Evolutionary conservation across 2,797 vertebrate species (phyloP).

Genomic region (Semaprochilodus insignis): DNA sequence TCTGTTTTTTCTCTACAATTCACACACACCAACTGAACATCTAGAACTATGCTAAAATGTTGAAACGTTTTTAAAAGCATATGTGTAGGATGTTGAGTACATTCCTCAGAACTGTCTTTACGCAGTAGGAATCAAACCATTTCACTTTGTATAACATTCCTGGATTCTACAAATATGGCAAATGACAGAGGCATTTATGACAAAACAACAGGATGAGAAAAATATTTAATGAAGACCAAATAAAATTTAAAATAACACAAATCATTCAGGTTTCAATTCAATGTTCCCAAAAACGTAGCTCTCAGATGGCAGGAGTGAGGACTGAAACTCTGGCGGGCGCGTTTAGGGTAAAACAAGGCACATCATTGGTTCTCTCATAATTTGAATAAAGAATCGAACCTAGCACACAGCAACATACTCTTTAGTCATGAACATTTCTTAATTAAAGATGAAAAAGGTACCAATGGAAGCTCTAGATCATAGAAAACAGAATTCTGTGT

Average conservation of each 20-base stretch:
- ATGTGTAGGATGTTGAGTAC: too few relatives aligned
- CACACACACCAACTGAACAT: too few relatives aligned
- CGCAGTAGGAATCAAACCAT: too few relatives aligned
- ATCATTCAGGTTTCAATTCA: neutral
- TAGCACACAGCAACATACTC: neutral
- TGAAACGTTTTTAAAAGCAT: too few relatives aligned
- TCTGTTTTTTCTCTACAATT: too few relatives aligned
- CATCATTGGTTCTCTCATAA: neutral
- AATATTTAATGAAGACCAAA: slow-evolving; percentile 2
- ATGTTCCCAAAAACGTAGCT: neutral
- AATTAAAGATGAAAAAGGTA: neutral
- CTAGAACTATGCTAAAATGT: too few relatives aligned
- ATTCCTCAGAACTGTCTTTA: too few relatives aligned
- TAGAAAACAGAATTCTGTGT: too few relatives aligned
- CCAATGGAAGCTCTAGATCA: neutral
- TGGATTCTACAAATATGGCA: too few relatives aligned
- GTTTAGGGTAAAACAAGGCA: slow-evolving; percentile 20
- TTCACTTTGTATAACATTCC: too few relatives aligned
- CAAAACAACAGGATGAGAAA: neutral
- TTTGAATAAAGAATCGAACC: neutral
- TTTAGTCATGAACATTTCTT: neutral
- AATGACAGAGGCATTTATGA: too few relatives aligned
- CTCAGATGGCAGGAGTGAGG: neutral
- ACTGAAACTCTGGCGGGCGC: neutral
- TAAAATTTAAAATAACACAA: neutral